Evolutionary conservation across 2,888 invertebrate genomes (phyloP), one percentile per base, ranked within the genome.

Genomic region (Agonopterix heracliana): DNA sequence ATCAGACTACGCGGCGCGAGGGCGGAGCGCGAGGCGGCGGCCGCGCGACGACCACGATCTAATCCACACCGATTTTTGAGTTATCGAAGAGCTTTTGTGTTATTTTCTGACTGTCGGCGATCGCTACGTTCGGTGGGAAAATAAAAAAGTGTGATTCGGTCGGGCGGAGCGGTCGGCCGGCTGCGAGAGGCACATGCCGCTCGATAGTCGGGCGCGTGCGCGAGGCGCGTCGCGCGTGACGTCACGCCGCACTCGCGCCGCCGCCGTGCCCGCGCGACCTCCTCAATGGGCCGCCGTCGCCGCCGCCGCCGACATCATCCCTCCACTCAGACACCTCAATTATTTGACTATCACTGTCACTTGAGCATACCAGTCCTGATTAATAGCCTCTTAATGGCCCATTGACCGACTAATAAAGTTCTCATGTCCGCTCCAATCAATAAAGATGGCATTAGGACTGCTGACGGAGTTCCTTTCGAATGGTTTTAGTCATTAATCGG

Each of bases 171-270:
- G 76, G 71, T 79, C 80, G 81, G 72, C 81, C 80, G 82, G 83
- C 82, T 71, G 81, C 71, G 77, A 75, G 74, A 68, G 81, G 77
- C 82, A 81, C 84, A 83, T 85, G 83, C 81, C 85, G 88, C 75
- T 88, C 88, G 86, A 88, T 88, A 88, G 75, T 54, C 64, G 75
- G 71, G 82, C 86, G 87, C 88, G 63, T 81, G 85, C 86, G 88
- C 73, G 81, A 68, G 68, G 70, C 67, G 70, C 57, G 64, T 66
- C 66, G 68, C 58, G 60, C 61, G 81, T 79, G 81, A 81, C 84
- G 84, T 82, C 82, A 82, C 75, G 56, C 58, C 59, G 56, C 54
- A 55, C 59, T 62, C 74, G 75, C 78, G 78, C 77, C 80, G 78
- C 69, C 80, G 78, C 74, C 66, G 62, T 68, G 61, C 62, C 60